Evolutionary conservation across 2,113 vertebrate species (phyloP), one percentile per base, ranked within the genome.

Genomic region (Triplophysa tibetana): DNA sequence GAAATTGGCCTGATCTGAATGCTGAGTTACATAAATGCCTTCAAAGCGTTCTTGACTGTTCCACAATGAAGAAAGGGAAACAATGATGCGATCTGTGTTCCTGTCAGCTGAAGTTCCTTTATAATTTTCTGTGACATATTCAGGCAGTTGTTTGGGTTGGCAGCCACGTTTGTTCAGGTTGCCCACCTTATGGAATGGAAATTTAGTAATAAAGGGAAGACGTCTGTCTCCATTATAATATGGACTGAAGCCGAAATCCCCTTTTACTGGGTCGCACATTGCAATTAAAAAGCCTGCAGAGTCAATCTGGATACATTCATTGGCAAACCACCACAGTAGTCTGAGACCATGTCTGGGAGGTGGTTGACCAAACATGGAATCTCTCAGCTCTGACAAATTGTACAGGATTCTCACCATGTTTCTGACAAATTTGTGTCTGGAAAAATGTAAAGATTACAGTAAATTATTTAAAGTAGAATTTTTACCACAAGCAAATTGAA

Each of bases 311-410:
- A 83, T 17, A 26, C 19, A 75, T 0, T 54, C 23, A 1, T 12
- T 9, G 1, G 70, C 64, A n/a, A 82, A 79, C 83, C 83, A 84
- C 70, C 72, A 79, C 14, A 82, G 33, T 1, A 84, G 58, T 5
- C 56, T 48, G 14, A 84, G 60, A 8, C 83, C 83, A n/a, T 76
- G 70, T 19, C 80, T 65, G 14, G 80, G 83, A 16, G 1, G 1
- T 4, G 80, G 83, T 58, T 66, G 70, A 12, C 72, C 77, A 60
- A 79, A 84, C 14, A n/a, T 41, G 0, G 69, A 63, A 6, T 60
- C 7, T 1, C 29, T n/a, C 24, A 81, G 79, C 0, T 77, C 23
- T 0, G 17, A 1, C n/a, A 83, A 14, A 12, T 76, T 67, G 3
- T 77, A 58, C 8, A 83, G 38, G 12, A 45, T 74, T 60, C 17